These are phyloP conservation scores for Conchocele bisecta DNA, from an alignment of 2,888 invertebrate genomes.

Conservation along the genomic window DNA sequence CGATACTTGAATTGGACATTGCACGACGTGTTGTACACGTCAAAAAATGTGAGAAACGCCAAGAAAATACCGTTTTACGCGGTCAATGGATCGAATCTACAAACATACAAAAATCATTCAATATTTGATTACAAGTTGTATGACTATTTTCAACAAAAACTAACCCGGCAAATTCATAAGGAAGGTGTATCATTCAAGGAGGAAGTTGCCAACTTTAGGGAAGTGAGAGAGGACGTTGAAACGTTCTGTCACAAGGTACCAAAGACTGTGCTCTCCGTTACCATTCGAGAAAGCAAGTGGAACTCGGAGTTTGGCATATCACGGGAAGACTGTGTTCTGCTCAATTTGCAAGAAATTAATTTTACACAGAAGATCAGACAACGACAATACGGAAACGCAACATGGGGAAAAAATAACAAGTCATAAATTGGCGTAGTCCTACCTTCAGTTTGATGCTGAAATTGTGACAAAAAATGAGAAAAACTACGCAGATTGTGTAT, in stretches of 20 bases:
- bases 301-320: conserved; percentile 39
- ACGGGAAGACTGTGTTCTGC: conserved; percentile 33
- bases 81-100: conserved; percentile 15
- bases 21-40: conserved; percentile 51
- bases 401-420: too few relatives aligned
- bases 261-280: conserved; percentile 20
- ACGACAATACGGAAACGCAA: conserved; percentile 45
- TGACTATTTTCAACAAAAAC: conserved; percentile 44
- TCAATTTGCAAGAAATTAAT: conserved; percentile 43
- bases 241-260: conserved; percentile 48
- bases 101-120: conserved; percentile 25
- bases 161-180: conserved; percentile 28
- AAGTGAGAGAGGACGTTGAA: conserved; percentile 35
- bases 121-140: conserved; percentile 48
- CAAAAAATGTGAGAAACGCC: conserved; percentile 44
- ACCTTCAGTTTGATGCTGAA: too few relatives aligned
- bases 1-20: conserved; percentile 43
- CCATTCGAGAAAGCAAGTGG: conserved; percentile 29
- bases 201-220: conserved; percentile 46
- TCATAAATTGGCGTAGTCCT: too few relatives aligned
- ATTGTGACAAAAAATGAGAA: too few relatives aligned
- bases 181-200: conserved; percentile 36
- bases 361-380: conserved; percentile 50
- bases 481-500: too few relatives aligned
- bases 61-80: conserved; percentile 14